Base-by-base conservation (phyloP, 2,888 invertebrate species). In the Mesorhabditis spiculigera region DNA sequence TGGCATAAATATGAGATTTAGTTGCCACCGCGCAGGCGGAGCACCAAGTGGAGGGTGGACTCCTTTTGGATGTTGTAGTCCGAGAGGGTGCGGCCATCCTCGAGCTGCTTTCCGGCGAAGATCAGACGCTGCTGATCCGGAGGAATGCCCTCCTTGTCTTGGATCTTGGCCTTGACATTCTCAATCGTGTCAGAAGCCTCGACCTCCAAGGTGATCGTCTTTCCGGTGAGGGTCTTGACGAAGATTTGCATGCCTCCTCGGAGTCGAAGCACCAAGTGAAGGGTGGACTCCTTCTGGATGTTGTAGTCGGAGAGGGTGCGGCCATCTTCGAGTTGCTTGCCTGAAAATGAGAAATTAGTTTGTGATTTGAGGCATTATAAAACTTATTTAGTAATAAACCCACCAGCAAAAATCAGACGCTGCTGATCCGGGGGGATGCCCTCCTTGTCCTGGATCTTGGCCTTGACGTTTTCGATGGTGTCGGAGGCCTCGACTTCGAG, bases 181-280 rank as follows among this genome's bases (percentile, higher is more conserved):
- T 77, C 77, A 65, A 77, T 75, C 65, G 77, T 77, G 67, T 75
- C 75, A 13, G 74, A 74, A 43, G 75, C 75, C 61, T 77, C 77
- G 16, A 77, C 77, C 42, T 77, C 77, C 41, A 77, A 61, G 43
- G 77, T 75, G 72, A 93, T 93, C 87, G 93, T 93, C 88, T 93
- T 93, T 84, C 93, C 93, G 85, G 93, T 93, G 65, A 94, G 90
- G 41, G 75, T 75, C 89, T 94, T 94, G 78, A 94, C 93, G 88
- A 94, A 95, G 88, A 95, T 95, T 90, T 95, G 95, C 94, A 94
- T 94, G 8, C 76, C 76, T 68, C 76, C 76, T 10, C 76, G 44
- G 5, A 76, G 70, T 58, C 76, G 76, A 45, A 76, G 76, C 8
- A 76, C 76, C 67, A 76, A 65, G 45, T 76, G 76, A 50, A 76